Percentiles rank a stretch among this genome's conserved stretches.
phyloP scores from a whole-genome alignment of 2,888 invertebrate genomes.

The Trypoxylon attenuatum region DNA sequence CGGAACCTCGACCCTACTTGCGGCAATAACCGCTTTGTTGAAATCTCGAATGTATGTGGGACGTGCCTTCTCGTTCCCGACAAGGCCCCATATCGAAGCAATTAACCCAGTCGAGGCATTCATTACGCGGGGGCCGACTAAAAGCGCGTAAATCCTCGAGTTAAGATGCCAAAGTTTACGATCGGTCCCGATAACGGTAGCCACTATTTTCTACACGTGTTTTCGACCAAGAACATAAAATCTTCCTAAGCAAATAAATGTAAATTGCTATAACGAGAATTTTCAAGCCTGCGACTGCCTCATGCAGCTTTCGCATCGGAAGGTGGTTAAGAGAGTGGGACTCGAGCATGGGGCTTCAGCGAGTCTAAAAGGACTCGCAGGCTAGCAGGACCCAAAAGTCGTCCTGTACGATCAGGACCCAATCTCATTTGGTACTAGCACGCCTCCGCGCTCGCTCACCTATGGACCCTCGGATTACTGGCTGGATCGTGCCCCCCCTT shows the following conservation, averaged over 20 bases:
- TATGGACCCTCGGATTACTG: conserved; percentile 50
- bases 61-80: not conserved
- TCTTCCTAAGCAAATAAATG: conserved; percentile 29
- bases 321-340: conserved; percentile 4
- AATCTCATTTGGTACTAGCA: conserved; percentile 62
- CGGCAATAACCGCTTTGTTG: not conserved
- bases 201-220: conserved; percentile 36
- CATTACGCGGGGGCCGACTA: conserved; percentile 25
- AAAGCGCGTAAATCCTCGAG: conserved; percentile 34
- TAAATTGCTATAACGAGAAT: conserved; percentile 32
- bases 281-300: conserved; percentile 25
- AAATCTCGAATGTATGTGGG: not conserved
- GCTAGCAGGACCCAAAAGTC: conserved; percentile 57
- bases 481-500: conserved; percentile 21
- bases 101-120: conserved; percentile 9
- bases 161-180: conserved; percentile 39
- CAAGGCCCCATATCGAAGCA: not conserved
- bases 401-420: conserved; percentile 55
- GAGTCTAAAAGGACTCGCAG: conserved; percentile 47
- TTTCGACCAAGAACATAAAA: conserved; percentile 30
- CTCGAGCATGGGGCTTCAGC: conserved; percentile 28
- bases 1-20: not conserved
- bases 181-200: conserved; percentile 39
- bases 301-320: conserved; percentile 51
- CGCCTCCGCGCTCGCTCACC: conserved; percentile 55